Conservation (phyloP, 2,113 vertebrate species). For the Shinisaurus crocodilurus region DNA sequence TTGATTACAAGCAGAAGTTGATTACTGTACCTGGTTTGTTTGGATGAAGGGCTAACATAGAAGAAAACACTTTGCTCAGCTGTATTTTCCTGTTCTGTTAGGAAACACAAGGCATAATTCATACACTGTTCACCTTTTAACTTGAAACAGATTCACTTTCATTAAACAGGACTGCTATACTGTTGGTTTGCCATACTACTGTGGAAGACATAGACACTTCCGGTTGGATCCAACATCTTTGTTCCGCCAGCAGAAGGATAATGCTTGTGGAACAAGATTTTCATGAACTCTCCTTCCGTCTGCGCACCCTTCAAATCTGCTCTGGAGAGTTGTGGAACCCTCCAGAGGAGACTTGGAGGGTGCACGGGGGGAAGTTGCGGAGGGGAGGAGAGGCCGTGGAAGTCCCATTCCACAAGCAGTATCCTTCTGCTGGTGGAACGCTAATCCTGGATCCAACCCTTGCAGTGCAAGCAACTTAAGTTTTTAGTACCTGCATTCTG, state of each 20-base stretch:
- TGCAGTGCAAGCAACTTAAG: neutral
- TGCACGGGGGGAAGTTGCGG: too few species aligned
- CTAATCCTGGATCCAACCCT: too few species aligned
- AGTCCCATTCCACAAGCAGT: too few species aligned
- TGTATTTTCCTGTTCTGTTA: constrained; percentile 84
- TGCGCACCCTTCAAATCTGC: too few species aligned
- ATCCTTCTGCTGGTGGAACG: too few species aligned
- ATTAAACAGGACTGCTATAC: neutral
- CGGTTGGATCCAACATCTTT: too few species aligned
- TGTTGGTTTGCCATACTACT: neutral
- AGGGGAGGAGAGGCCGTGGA: too few species aligned
- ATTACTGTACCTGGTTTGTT: constrained; percentile 91
- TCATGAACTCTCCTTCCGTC: too few species aligned
- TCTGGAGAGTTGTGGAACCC: too few species aligned
- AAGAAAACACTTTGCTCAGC: constrained; percentile 91
- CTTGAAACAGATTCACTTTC: neutral
- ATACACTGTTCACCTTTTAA: neutral
- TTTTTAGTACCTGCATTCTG: neutral
- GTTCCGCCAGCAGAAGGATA: too few species aligned
- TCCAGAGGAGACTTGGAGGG: too few species aligned
- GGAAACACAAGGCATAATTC: constrained; percentile 40
- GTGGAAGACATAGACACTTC: neutral
- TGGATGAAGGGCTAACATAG: constrained; percentile 93
- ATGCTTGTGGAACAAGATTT: too few species aligned
- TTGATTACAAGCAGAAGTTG: neutral